These are phyloP conservation scores for Chrosomus eos DNA, from an alignment of 2,797 vertebrate species.

Conservation along the genomic window DNA sequence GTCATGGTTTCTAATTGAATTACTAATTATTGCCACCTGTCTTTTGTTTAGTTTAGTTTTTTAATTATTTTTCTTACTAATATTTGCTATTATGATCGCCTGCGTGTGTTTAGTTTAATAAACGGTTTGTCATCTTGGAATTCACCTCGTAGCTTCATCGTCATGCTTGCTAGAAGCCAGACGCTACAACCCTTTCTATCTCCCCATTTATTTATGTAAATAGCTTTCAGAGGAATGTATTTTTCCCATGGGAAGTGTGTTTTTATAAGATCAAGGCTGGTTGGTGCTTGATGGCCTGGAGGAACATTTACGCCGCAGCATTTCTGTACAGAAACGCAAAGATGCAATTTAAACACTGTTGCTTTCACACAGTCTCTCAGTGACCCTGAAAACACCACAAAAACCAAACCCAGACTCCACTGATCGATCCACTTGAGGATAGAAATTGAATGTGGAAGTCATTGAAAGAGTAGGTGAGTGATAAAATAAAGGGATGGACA, in stretches of 20 bases:
- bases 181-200: neutral
- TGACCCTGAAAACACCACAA: neutral
- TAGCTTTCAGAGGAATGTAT: neutral
- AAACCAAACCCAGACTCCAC: neutral
- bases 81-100: no score
- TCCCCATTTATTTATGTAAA: neutral
- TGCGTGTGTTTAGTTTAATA: no score
- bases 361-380: neutral
- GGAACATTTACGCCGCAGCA: neutral
- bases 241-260: neutral
- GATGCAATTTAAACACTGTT: conserved; percentile 4
- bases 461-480: neutral
- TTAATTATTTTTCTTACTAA: no score
- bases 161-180: no score
- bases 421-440: neutral
- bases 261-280: conserved; percentile 1
- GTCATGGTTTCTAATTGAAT: neutral
- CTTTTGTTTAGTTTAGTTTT: neutral
- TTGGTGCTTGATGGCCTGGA: neutral
- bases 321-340: conserved; percentile 14
- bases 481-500: neutral
- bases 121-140: no score
- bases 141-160: no score
- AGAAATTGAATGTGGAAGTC: no score
- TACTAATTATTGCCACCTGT: neutral